Evolutionary conservation across 2,113 vertebrate species (phyloP).

Genomic region (Dromaius novaehollandiae): DNA sequence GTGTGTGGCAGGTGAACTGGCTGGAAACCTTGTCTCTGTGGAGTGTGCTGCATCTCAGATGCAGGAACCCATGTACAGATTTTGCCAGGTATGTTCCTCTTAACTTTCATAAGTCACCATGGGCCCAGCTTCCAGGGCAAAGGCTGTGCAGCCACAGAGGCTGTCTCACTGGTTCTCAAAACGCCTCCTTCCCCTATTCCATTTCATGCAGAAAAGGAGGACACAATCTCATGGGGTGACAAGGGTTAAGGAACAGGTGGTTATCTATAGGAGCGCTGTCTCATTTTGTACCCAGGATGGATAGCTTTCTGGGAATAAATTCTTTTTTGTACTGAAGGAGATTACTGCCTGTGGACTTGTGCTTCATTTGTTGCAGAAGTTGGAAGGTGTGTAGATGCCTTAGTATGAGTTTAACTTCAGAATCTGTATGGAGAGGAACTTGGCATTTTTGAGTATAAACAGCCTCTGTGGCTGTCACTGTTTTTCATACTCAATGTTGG

Average conservation of each 20-base stretch:
- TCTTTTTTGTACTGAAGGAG: constrained; percentile 19
- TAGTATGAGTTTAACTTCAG: not conserved
- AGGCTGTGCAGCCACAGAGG: not conserved
- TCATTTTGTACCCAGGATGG: constrained; percentile 19
- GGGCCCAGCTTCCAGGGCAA: not conserved
- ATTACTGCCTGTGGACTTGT: not conserved
- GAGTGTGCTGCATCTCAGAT: not conserved
- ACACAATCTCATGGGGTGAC: not conserved
- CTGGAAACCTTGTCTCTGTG: not conserved
- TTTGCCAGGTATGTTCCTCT: not conserved
- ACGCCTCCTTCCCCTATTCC: not conserved
- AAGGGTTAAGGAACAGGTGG: constrained; percentile 56
- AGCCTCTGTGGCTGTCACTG: not conserved
- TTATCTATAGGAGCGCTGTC: not conserved
- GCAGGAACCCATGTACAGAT: not conserved
- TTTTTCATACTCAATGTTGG: fast-evolving
- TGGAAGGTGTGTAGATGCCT: constrained; percentile 6
- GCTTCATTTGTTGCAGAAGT: not conserved
- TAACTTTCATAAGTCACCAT: not conserved
- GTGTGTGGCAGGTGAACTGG: not conserved
- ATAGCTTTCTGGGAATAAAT: constrained; percentile 38
- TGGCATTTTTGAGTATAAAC: not conserved
- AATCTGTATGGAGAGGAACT: not conserved
- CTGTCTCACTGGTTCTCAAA: fast-evolving
- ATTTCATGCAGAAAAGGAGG: not conserved